Evolutionary conservation across 2,888 invertebrate species (phyloP).

Genomic region (Sericinus montela): DNA sequence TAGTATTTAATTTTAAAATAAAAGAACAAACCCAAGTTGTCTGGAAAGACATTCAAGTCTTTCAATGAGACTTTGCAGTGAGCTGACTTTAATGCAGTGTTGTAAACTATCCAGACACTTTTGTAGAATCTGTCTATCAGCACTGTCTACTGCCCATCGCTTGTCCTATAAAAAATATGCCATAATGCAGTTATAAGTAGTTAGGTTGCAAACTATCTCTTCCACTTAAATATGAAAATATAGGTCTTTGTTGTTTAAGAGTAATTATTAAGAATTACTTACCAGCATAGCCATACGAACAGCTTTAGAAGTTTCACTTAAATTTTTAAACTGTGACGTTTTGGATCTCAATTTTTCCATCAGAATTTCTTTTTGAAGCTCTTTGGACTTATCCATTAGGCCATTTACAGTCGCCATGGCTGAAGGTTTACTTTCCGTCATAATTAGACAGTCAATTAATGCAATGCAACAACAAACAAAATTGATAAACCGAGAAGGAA

Average conservation of each 20-base stretch:
- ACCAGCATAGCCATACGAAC: conserved; percentile 92
- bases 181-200: background rate
- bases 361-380: conserved; percentile 87
- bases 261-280: too few relatives aligned
- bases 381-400: conserved; percentile 66
- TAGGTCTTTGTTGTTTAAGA: too few relatives aligned
- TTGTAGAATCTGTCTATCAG: conserved; percentile 91
- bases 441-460: conserved; percentile 27
- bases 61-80: conserved; percentile 94
- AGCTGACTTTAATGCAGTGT: conserved; percentile 95
- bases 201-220: too few relatives aligned
- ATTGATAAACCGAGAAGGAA: conserved; percentile 26
- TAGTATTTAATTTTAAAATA: too few relatives aligned
- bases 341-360: conserved; percentile 96
- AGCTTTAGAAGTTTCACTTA: conserved; percentile 92
- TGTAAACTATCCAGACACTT: conserved; percentile 95
- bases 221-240: too few relatives aligned
- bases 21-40: conserved; percentile 85
- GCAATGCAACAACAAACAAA: conserved; percentile 32
- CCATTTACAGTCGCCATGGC: conserved; percentile 53
- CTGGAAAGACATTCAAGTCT: conserved; percentile 93
- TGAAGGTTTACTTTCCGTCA: conserved; percentile 57
- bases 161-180: conserved; percentile 83
- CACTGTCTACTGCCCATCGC: conserved; percentile 90
- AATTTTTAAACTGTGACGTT: conserved; percentile 87